Conservation (phyloP, 2,113 vertebrate genomes). For the Phocoena phocoena region DNA sequence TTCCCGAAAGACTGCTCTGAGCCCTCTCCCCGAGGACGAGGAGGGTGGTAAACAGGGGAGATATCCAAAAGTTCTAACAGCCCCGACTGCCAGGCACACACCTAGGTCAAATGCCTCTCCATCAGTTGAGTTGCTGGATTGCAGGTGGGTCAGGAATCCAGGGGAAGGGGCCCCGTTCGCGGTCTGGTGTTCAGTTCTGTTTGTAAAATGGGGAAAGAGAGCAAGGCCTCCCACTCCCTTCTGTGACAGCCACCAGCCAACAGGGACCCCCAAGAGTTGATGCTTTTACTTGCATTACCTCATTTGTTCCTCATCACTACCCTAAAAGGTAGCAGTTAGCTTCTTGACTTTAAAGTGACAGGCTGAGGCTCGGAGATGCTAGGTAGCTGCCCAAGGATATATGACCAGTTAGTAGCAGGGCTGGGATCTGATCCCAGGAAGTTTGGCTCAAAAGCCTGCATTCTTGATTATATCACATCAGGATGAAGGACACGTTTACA, state of each 20-base stretch:
- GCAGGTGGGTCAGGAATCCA: not conserved
- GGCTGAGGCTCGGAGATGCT: not conserved
- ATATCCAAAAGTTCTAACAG: not conserved
- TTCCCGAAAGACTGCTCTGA: not conserved
- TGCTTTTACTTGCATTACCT: not conserved
- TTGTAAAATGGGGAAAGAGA: not conserved
- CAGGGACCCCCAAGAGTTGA: not conserved
- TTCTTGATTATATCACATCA: not conserved
- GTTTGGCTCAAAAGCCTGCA: not conserved
- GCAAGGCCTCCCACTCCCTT: not conserved
- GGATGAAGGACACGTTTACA: not conserved
- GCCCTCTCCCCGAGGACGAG: not conserved
- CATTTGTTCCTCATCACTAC: not conserved
- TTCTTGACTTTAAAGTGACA: not conserved
- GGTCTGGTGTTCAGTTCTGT: not conserved
- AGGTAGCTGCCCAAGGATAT: not conserved
- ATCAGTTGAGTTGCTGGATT: not conserved
- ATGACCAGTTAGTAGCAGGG: not conserved
- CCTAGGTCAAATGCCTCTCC: not conserved
- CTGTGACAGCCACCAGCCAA: not conserved
- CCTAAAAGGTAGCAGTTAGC: not conserved
- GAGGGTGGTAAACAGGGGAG: not conserved
- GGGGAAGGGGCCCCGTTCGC: not conserved
- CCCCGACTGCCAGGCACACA: not conserved
- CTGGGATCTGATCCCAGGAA: not conserved